Conservation (phyloP, 1,140 invertebrate species). For the Ridgeia piscesae region DNA sequence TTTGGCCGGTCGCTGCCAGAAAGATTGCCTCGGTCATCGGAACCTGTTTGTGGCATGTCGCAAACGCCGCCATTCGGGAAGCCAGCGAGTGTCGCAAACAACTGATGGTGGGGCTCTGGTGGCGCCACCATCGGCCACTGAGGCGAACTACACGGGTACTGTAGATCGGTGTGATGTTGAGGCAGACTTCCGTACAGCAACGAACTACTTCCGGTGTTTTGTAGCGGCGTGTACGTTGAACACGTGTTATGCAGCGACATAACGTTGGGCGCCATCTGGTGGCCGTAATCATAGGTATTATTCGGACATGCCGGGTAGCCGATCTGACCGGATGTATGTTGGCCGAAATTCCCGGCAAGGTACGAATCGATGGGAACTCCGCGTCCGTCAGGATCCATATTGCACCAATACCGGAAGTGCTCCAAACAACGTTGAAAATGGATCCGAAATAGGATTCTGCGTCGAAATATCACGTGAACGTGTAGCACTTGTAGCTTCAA, state of each 20-base stretch:
- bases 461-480: not conserved
- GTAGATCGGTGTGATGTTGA: not conserved
- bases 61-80: not conserved
- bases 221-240: not conserved
- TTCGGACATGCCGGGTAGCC: not conserved
- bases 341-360: not conserved
- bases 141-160: not conserved
- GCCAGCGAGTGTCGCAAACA: constrained; percentile 3
- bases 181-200: not conserved
- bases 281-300: not conserved
- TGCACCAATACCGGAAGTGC: too few species aligned
- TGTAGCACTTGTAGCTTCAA: not conserved
- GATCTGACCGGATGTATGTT: not conserved
- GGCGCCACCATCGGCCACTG: constrained; percentile 1
- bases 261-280: not conserved
- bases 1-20: not conserved
- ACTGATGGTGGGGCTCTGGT: not conserved
- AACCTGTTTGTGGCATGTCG: not conserved
- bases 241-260: not conserved
- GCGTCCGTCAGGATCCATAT: too few species aligned
- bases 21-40: not conserved
- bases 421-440: too few species aligned
- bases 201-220: not conserved
- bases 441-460: not conserved
- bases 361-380: not conserved